Evolutionary conservation across 2,113 vertebrate species (phyloP).

Genomic region (Erythrocercus mccallii): DNA sequence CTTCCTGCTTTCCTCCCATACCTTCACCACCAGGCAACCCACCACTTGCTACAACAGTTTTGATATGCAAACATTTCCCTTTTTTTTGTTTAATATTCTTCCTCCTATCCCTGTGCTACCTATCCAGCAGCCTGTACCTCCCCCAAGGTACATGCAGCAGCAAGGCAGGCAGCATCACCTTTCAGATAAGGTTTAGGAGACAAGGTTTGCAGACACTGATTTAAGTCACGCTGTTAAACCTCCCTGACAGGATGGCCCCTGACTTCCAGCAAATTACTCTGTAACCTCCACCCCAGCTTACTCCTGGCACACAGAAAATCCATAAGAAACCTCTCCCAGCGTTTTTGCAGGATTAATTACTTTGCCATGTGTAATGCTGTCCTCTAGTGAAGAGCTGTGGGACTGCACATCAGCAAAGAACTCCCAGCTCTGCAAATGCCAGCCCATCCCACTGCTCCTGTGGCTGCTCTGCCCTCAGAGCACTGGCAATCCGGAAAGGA

Average conservation of each 20-base stretch:
- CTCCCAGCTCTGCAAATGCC: not conserved
- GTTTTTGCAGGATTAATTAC: not conserved
- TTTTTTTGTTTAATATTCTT: not conserved
- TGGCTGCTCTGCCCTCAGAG: not conserved
- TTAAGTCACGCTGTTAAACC: not conserved
- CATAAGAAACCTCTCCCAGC: rapidly evolving
- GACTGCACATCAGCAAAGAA: not conserved
- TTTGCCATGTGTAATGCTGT: slow-evolving; percentile 1
- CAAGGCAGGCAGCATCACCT: not conserved
- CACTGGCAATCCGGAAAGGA: not conserved
- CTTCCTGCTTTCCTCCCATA: not conserved
- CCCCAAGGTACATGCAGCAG: rapidly evolving
- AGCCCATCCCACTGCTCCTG: not conserved
- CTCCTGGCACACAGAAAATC: not conserved
- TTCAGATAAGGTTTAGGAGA: not conserved
- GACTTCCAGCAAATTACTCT: not conserved
- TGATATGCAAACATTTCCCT: not conserved
- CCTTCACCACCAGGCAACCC: rapidly evolving
- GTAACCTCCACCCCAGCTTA: not conserved
- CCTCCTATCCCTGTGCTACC: not conserved
- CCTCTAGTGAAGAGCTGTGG: slow-evolving; percentile 21
- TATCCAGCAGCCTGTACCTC: not conserved
- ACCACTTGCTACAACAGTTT: not conserved
- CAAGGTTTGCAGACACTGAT: not conserved
- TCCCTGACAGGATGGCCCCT: not conserved